A percentile compares a stretch with the other conserved stretches of the same genome.
These are phyloP conservation scores for Cheilosia soror DNA, from an alignment of 2,888 invertebrate genomes.

Conservation along the genomic window DNA sequence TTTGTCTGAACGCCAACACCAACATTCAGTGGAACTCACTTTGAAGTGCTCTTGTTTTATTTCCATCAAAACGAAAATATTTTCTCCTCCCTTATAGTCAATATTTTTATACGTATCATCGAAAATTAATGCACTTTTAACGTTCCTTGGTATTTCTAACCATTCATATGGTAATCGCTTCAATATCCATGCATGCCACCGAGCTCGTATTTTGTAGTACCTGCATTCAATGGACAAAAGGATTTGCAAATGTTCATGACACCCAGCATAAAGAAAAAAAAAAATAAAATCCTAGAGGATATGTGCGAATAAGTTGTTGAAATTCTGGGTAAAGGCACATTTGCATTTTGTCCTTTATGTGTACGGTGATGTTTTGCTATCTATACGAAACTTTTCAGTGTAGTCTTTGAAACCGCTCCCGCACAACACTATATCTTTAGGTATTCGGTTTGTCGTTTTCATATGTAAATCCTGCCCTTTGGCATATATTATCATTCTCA, in stretches of 20 bases:
- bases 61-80: slow-evolving; percentile 1
- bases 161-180: slow-evolving; percentile 71
- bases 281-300: slow-evolving; percentile 50
- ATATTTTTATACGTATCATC: slow-evolving; percentile 41
- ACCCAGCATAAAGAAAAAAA: slow-evolving; percentile 17
- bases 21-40: neutral
- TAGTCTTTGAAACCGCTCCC: slow-evolving; percentile 35
- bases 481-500: slow-evolving; percentile 66
- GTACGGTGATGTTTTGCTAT: slow-evolving; percentile 49
- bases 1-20: no score
- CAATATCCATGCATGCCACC: slow-evolving; percentile 49
- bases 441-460: slow-evolving; percentile 53
- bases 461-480: slow-evolving; percentile 69
- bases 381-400: slow-evolving; percentile 27
- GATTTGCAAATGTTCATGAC: slow-evolving; percentile 68
- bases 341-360: slow-evolving; percentile 73
- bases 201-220: slow-evolving; percentile 52
- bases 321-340: slow-evolving; percentile 51
- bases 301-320: slow-evolving; percentile 72
- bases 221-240: slow-evolving; percentile 58
- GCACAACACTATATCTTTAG: slow-evolving; percentile 28
- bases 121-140: slow-evolving; percentile 66
- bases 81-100: slow-evolving; percentile 17
- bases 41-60: neutral
- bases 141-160: slow-evolving; percentile 48